A percentile compares a stretch with the other conserved stretches of the same genome.
These are phyloP conservation scores for Diadumene lineata DNA, from an alignment of 92 coral and sea anemone species.

Conservation along the genomic window DNA sequence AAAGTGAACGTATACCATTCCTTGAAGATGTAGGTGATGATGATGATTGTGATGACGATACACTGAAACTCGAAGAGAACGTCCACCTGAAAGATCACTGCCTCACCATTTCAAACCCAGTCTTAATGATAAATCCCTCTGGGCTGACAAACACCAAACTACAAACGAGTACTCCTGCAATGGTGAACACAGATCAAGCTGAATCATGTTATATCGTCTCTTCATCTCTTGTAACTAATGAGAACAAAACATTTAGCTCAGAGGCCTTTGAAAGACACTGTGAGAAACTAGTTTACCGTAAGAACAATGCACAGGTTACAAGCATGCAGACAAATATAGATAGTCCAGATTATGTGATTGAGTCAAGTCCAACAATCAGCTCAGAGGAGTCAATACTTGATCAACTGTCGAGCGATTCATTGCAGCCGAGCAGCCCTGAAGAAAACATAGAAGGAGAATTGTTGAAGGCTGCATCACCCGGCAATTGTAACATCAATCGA, in stretches of 20 bases:
- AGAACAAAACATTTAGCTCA: background rate
- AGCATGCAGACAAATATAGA: background rate
- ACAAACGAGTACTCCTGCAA: background rate
- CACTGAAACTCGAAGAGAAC: background rate
- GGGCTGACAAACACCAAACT: background rate
- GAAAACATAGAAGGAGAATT: too few species aligned
- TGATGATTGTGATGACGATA: background rate
- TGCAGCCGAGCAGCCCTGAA: too few species aligned
- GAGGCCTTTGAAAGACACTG: background rate
- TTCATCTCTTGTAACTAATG: background rate
- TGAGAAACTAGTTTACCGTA: background rate
- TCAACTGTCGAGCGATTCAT: too few species aligned
- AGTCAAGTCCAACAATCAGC: too few species aligned
- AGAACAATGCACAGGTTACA: background rate
- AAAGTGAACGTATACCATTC: slow-evolving; percentile 16
- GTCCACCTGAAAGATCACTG: too few species aligned
- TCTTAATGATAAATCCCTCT: background rate
- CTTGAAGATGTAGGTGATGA: slow-evolving; percentile 11
- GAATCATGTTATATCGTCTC: background rate
- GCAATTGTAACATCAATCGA: too few species aligned
- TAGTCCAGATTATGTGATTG: too few species aligned
- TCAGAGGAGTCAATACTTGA: too few species aligned
- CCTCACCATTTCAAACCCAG: background rate
- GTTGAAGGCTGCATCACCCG: too few species aligned
- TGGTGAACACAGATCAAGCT: background rate